Evolutionary conservation across 2,888 invertebrate species (phyloP).

Genomic region (Cryptocephalus primarius): DNA sequence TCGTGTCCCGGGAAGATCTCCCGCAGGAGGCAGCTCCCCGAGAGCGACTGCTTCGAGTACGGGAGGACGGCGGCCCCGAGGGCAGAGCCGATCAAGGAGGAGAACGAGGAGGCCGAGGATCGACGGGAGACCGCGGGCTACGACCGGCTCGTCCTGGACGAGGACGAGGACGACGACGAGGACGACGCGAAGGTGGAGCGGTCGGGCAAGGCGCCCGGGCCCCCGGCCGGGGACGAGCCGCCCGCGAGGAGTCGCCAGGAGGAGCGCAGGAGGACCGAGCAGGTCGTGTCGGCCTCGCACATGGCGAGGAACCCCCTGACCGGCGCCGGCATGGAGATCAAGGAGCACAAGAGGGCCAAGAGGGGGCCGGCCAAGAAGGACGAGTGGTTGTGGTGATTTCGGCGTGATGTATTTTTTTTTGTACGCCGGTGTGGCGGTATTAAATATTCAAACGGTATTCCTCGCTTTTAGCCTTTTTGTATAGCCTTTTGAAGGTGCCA

Average conservation of each 20-base stretch:
- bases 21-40: slow-evolving; percentile 11
- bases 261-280: no score
- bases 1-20: slow-evolving; percentile 27
- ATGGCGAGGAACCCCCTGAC: slow-evolving; percentile 24
- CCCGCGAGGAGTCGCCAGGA: neutral
- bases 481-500: no score
- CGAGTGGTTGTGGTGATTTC: neutral
- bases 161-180: neutral
- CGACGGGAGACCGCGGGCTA: slow-evolving; percentile 1
- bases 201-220: neutral
- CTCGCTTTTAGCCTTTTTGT: no score
- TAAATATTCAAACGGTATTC: no score
- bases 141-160: neutral
- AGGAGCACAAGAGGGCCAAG: slow-evolving; percentile 16
- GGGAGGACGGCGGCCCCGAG: slow-evolving; percentile 7
- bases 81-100: slow-evolving; percentile 2
- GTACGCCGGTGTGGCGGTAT: no score
- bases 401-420: neutral
- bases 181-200: neutral
- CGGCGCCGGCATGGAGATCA: slow-evolving; percentile 22
- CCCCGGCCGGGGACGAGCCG: neutral
- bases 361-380: slow-evolving; percentile 9
- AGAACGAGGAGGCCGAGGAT: slow-evolving; percentile 2
- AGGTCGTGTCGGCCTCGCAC: slow-evolving; percentile 8
- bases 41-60: slow-evolving; percentile 17